phyloP scores from a whole-genome alignment of 1,140 invertebrate genomes.

The Tetragnatha versicolor region DNA sequence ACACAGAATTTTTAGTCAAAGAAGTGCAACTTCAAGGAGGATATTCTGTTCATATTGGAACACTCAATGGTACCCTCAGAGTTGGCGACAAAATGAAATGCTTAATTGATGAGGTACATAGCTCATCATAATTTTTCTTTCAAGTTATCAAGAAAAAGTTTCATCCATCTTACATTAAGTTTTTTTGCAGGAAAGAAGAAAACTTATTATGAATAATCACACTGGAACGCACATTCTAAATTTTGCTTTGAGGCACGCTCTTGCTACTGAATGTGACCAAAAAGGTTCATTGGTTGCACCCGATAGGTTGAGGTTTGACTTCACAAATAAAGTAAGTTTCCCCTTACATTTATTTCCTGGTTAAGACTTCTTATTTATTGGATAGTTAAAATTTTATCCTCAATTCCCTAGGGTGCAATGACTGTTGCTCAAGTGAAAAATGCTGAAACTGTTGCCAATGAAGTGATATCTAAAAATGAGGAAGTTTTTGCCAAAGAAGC shows the following conservation, averaged over 20 bases:
- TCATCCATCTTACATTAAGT: background rate
- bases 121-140: background rate
- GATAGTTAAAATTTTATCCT: conserved; percentile 32
- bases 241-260: conserved; percentile 87
- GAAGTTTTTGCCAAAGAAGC: conserved; percentile 90
- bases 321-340: conserved; percentile 87
- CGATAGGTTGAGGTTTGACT: conserved; percentile 96
- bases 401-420: conserved; percentile 74
- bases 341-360: too few relatives aligned
- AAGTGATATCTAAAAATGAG: conserved; percentile 81
- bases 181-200: conserved; percentile 71
- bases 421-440: conserved; percentile 84
- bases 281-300: conserved; percentile 98
- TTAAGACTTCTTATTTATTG: background rate
- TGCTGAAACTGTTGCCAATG: conserved; percentile 80
- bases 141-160: background rate
- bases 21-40: conserved; percentile 97
- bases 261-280: conserved; percentile 92
- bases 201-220: conserved; percentile 97
- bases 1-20: conserved; percentile 89
- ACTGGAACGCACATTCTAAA: conserved; percentile 98
- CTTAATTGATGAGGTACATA: conserved; percentile 76
- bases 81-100: conserved; percentile 87
- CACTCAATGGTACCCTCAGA: conserved; percentile 74
- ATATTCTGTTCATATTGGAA: conserved; percentile 93